A percentile compares a stretch with the other conserved stretches of the same genome.
Conservation (phyloP, 2,113 vertebrate species). For the Channa maculata region DNA sequence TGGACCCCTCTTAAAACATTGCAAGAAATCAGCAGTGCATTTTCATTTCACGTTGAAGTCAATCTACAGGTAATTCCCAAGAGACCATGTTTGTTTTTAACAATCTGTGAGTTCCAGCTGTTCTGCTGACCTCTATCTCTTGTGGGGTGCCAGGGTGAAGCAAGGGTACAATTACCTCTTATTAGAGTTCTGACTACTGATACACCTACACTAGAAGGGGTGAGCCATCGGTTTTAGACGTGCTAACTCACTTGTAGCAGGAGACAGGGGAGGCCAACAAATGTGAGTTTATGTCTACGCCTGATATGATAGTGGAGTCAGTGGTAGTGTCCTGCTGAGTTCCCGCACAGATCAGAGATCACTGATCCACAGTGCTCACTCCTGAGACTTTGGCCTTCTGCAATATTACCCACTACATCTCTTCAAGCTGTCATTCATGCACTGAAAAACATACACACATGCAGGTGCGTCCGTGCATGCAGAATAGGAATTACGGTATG, state of each 20-base stretch:
- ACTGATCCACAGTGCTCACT: constrained; percentile 66
- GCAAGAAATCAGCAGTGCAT: constrained; percentile 24
- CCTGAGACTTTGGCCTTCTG: constrained; percentile 69
- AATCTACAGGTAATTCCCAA: constrained; percentile 47
- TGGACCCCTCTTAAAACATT: constrained; percentile 18
- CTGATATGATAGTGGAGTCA: constrained; percentile 52
- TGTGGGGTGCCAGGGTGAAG: constrained; percentile 40
- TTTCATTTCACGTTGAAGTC: constrained; percentile 27
- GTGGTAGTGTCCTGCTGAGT: constrained; percentile 73
- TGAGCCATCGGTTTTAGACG: constrained; percentile 59
- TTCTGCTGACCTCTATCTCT: constrained; percentile 54
- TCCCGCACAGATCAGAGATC: constrained; percentile 74
- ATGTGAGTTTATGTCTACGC: constrained; percentile 54
- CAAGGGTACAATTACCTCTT: constrained; percentile 66
- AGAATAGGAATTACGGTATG: constrained; percentile 4
- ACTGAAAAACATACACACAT: constrained; percentile 1
- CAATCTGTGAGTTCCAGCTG: constrained; percentile 55
- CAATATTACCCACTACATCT: constrained; percentile 71
- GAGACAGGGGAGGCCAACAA: constrained; percentile 50
- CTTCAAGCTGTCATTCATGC: constrained; percentile 45
- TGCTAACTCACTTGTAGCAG: constrained; percentile 58
- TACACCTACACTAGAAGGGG: constrained; percentile 51
- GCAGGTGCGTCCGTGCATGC: not conserved
- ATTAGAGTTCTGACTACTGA: constrained; percentile 72
- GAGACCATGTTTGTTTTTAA: constrained; percentile 52